Conservation (phyloP, 1,140 invertebrate species). For the Apis laboriosa region DNA sequence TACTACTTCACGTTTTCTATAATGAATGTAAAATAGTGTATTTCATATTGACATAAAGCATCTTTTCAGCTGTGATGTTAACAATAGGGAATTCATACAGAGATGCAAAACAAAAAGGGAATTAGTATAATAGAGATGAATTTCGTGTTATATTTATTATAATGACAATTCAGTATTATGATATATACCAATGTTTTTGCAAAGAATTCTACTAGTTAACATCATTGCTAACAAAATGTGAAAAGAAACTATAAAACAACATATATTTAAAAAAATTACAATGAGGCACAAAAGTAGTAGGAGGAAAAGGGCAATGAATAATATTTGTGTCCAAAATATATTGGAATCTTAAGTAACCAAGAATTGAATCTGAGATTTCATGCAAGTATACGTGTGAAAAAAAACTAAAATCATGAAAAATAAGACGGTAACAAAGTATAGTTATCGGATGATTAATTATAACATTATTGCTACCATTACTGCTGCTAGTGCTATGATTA, state of each 20-base stretch:
- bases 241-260: slow-evolving; percentile 17
- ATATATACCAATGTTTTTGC: slow-evolving; percentile 36
- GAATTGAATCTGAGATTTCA: slow-evolving; percentile 32
- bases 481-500: slow-evolving; percentile 54
- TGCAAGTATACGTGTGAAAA: slow-evolving; percentile 53
- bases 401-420: slow-evolving; percentile 22
- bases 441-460: slow-evolving; percentile 55
- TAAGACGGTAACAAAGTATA: slow-evolving; percentile 39
- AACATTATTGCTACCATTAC: slow-evolving; percentile 52
- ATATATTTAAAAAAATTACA: slow-evolving; percentile 31
- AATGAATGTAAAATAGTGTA: slow-evolving; percentile 50
- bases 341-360: slow-evolving; percentile 22
- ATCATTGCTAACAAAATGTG: slow-evolving; percentile 38
- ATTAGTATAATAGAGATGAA: slow-evolving; percentile 39
- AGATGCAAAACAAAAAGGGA: slow-evolving; percentile 25
- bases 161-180: slow-evolving; percentile 54
- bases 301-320: not conserved
- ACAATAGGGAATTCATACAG: slow-evolving; percentile 44
- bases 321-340: not conserved
- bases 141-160: slow-evolving; percentile 53
- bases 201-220: slow-evolving; percentile 46
- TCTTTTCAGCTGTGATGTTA: slow-evolving; percentile 57
- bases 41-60: slow-evolving; percentile 40
- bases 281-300: slow-evolving; percentile 35
- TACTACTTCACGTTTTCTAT: slow-evolving; percentile 59